Evolutionary conservation across 2,113 vertebrate genomes (phyloP).

Genomic region (Grammomys surdaster): DNA sequence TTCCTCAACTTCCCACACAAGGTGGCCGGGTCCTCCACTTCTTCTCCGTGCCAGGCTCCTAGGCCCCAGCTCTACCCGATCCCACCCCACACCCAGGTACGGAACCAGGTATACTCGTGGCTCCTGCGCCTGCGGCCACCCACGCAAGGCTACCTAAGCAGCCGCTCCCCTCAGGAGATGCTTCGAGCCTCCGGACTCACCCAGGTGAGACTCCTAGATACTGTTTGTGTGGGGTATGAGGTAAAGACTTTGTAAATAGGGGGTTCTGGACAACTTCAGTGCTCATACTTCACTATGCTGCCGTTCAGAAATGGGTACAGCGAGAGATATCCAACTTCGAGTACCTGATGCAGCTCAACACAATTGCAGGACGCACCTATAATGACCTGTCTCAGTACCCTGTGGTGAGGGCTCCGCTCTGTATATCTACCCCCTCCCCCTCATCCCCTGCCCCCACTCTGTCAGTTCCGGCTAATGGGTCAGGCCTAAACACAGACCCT

Average conservation of each 20-base stretch:
- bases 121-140: conserved; percentile 94
- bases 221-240: neutral
- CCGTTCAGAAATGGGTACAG: conserved; percentile 95
- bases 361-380: conserved; percentile 97
- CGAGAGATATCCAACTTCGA: conserved; percentile 99
- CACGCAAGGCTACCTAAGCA: conserved; percentile 93
- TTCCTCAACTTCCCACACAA: conserved; percentile 98
- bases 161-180: conserved; percentile 96
- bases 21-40: conserved; percentile 78
- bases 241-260: neutral
- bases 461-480: neutral
- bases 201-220: conserved; percentile 88
- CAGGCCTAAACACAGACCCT: neutral
- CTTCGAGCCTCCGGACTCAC: conserved; percentile 97
- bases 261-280: neutral
- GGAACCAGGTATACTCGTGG: conserved; percentile 96
- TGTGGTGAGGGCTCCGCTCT: conserved; percentile 89
- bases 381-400: conserved; percentile 99
- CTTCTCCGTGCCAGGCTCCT: neutral
- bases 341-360: conserved; percentile 99
- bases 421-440: neutral
- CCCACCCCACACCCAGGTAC: conserved; percentile 85
- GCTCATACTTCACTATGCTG: neutral
- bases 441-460: neutral
- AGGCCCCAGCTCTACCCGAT: conserved; percentile 26